Evolutionary conservation across 2,113 vertebrate species (phyloP).

Genomic region (Tauraco erythrolophus): DNA sequence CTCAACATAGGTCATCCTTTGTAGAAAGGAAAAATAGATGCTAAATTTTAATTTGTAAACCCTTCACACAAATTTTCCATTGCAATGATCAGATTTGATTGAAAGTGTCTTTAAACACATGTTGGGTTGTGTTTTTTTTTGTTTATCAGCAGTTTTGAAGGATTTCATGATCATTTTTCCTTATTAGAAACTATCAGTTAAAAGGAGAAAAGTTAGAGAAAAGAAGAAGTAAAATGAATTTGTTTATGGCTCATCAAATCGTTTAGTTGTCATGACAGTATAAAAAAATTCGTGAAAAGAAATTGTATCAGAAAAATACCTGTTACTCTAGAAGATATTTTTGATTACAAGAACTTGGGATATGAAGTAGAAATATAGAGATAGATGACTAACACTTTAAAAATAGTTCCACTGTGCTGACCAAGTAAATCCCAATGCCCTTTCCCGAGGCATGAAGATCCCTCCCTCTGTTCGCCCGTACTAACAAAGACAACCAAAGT

Average conservation of each 20-base stretch:
- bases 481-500: fast-evolving
- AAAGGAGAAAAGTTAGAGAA: not conserved
- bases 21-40: not conserved
- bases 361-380: not conserved
- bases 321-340: not conserved
- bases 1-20: not conserved
- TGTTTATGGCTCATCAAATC: not conserved
- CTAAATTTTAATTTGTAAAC: not conserved
- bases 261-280: not conserved
- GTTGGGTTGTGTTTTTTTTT: not conserved
- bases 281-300: not conserved
- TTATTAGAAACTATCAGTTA: not conserved
- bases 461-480: fast-evolving
- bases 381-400: not conserved
- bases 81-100: not conserved
- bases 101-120: not conserved
- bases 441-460: not conserved
- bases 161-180: not conserved
- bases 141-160: not conserved
- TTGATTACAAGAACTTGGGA: not conserved
- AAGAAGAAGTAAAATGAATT: not conserved
- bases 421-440: not conserved
- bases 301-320: not conserved
- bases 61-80: not conserved
- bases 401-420: not conserved